Conservation (phyloP, 2,888 invertebrate species). For the Habroteleia sp. region DNA sequence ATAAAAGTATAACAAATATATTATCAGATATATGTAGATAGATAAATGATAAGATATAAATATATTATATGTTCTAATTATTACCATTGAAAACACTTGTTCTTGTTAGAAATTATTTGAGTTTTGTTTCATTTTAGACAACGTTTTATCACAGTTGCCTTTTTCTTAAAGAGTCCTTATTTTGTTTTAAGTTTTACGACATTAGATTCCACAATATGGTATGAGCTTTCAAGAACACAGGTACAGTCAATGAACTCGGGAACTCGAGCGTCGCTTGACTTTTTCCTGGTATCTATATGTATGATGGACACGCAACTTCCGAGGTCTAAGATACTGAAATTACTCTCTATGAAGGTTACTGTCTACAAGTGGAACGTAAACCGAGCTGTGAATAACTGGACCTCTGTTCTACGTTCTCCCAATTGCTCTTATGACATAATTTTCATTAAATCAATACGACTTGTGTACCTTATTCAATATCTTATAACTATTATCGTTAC, state of each 20-base stretch:
- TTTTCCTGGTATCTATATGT: conserved; percentile 61
- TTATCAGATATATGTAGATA: no score
- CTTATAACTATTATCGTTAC: conserved; percentile 26
- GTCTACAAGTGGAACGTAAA: conserved; percentile 55
- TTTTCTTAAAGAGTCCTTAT: conserved; percentile 32
- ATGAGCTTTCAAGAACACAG: conserved; percentile 54
- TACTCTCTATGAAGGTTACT: conserved; percentile 53
- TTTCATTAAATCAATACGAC: conserved; percentile 43
- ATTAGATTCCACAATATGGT: conserved; percentile 49
- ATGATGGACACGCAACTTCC: conserved; percentile 69
- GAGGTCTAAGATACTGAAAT: conserved; percentile 62
- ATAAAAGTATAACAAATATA: no score
- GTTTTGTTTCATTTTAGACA: background rate
- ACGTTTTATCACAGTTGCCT: conserved; percentile 41
- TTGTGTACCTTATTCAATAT: conserved; percentile 1
- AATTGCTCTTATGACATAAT: conserved; percentile 53
- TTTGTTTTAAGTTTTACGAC: conserved; percentile 59
- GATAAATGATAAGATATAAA: no score
- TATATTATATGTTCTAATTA: no score
- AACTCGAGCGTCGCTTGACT: conserved; percentile 65
- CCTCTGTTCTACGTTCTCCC: conserved; percentile 36
- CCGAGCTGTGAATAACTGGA: conserved; percentile 38
- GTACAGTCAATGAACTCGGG: conserved; percentile 69
- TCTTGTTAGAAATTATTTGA: background rate
- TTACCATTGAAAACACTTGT: background rate